A percentile compares a stretch with the other conserved stretches of the same genome.
Evolutionary conservation across 2,888 invertebrate species (phyloP).

Genomic region (Ephialtes manifestator): DNA sequence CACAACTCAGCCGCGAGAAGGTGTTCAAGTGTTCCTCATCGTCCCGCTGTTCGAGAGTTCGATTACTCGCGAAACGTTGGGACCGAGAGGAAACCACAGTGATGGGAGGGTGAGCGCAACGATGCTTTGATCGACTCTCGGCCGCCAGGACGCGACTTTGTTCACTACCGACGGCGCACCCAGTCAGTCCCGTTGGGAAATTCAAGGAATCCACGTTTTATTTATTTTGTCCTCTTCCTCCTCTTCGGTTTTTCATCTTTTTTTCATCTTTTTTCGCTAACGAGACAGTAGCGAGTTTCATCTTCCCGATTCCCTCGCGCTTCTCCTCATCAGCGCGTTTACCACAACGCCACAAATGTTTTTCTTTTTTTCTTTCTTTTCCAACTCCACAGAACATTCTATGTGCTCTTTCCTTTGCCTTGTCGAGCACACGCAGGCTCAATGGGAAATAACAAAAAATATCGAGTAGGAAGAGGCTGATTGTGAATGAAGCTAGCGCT

Average conservation of each 20-base stretch:
- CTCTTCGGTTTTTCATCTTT: slow-evolving; percentile 31
- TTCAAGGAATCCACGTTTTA: slow-evolving; percentile 66
- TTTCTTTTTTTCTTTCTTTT: slow-evolving; percentile 45
- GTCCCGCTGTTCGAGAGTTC: slow-evolving; percentile 65
- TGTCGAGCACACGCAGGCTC: slow-evolving; percentile 30
- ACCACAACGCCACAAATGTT: slow-evolving; percentile 16
- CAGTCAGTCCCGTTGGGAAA: slow-evolving; percentile 72
- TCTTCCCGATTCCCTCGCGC: slow-evolving; percentile 60
- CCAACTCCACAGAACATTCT: slow-evolving; percentile 31
- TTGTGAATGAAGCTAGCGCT: slow-evolving; percentile 51
- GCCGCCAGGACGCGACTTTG: slow-evolving; percentile 63
- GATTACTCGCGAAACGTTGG: slow-evolving; percentile 64
- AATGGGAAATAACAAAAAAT: slow-evolving; percentile 35
- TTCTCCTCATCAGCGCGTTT: slow-evolving; percentile 61
- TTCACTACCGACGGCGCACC: slow-evolving; percentile 38
- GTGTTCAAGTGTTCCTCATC: slow-evolving; percentile 61
- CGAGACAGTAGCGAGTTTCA: slow-evolving; percentile 61
- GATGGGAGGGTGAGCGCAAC: slow-evolving; percentile 64
- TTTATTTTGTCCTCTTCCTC: slow-evolving; percentile 59
- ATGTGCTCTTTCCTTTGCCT: not conserved
- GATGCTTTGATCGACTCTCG: slow-evolving; percentile 74
- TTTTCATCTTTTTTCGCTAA: slow-evolving; percentile 48
- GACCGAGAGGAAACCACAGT: slow-evolving; percentile 61
- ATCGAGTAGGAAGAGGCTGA: slow-evolving; percentile 33
- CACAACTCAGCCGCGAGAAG: slow-evolving; percentile 45